phyloP scores from a whole-genome alignment of 2,888 invertebrate genomes.

The Omphaloscelis lunosa region DNA sequence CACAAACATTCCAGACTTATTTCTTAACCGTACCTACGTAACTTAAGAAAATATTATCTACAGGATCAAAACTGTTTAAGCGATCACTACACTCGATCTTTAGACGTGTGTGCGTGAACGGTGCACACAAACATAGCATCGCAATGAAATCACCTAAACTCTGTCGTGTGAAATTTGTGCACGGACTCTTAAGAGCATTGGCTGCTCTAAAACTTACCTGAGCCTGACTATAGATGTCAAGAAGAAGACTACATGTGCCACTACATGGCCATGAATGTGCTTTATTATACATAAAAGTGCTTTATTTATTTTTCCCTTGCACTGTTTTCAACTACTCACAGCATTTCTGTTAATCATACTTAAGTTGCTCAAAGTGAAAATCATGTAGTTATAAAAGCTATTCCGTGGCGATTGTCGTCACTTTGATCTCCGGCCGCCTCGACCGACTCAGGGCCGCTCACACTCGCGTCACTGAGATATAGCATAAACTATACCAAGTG shows the following conservation, averaged over 20 bases:
- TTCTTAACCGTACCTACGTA: no score
- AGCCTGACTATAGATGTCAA: background rate
- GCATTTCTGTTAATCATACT: background rate
- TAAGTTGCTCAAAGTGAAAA: conserved; percentile 5
- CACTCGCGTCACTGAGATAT: background rate
- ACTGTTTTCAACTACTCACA: background rate
- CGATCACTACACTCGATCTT: no score
- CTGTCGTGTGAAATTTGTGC: no score
- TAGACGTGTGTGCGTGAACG: no score
- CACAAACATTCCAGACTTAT: no score
- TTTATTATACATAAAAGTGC: background rate
- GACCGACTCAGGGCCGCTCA: background rate
- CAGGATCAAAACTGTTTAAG: no score
- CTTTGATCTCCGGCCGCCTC: conserved; percentile 28
- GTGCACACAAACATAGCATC: no score
- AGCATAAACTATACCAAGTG: background rate
- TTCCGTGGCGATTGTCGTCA: background rate
- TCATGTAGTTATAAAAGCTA: conserved; percentile 4
- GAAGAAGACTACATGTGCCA: background rate
- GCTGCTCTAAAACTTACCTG: background rate
- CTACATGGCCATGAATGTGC: background rate
- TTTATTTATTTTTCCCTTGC: background rate
- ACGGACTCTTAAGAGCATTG: no score
- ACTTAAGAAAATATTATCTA: no score
- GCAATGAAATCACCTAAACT: no score